Base-by-base conservation (phyloP, 2,113 vertebrate species). In the Callaeas wilsoni region DNA sequence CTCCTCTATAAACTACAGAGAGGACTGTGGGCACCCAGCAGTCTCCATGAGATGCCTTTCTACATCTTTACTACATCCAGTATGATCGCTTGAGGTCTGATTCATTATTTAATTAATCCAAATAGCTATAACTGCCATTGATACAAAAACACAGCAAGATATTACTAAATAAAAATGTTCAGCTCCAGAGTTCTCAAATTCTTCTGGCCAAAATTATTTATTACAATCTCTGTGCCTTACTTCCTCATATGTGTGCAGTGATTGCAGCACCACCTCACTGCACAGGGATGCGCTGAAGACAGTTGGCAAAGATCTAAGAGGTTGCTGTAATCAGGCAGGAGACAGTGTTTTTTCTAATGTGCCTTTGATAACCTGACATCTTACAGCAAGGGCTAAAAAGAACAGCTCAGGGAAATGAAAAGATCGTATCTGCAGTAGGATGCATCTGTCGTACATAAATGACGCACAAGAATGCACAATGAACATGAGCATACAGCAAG, bases 361-460 rank as follows among this genome's bases (percentile, higher is more conserved):
- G 46, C 59, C 59, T 88, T 92, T 97, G 88, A 90, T 95, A 92
- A 90, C 59, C 53, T 90, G 85, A 71, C 82, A 88, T 78, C 46
- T 53, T 57, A 76, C 53, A 75, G 37, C 0, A 7, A 95, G 57
- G 63, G 26, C 57, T 87, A 75, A 77, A 73, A 93, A 79, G 70
- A 92, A 53, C 32, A 68, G 78, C 69, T 89, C 81, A 57, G 82
- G 57, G 81, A 91, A 94, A 96, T 79, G 57, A 93, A 84, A 89
- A 85, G 78, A 91, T 76, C 69, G 3, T 69, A 96, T 93, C 91
- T 85, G 67, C 53, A 70, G 55, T 39, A 65, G 74, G 62, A 63
- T 55, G 62, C 3, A 1, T 63, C 57, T 91, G 59, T 60, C 19
- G 13, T 63, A 83, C 67, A 16, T 23, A 83, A 91, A 50, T 77